Evolutionary conservation across 1,140 invertebrate species (phyloP), one percentile per base, ranked within the genome.

Genomic region (Diachasma alloeum): DNA sequence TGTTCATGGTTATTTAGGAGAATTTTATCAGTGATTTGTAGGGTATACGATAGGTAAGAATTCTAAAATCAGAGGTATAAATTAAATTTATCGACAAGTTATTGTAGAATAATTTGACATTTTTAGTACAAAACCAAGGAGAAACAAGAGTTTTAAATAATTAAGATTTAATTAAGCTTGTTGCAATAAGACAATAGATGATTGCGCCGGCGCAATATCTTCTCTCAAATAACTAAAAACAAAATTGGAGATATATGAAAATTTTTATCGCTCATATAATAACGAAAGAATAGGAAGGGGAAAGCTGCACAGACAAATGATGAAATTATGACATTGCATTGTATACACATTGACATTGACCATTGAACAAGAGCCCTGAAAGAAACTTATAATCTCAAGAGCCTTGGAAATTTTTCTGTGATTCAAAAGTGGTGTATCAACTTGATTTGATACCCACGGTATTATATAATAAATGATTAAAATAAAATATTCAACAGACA

Each of bases 381-480:
- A 22, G 24, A 72, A 72, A 76, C 19, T 36, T 56, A 19, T 31
- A 39, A 39, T 56, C 36, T 59, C 22, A 53, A 75, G 66, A 75
- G 74, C 74, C 74, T 75, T 75, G 75, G 17, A 59, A 76, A 75
- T 37, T 69, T 48, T 68, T 56, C 75, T 76, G 75, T 76, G 75
- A 76, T 76, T 76, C 59, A 76, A 46, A 67, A 31, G 66, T 68
- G 48, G 5, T n/a, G 48, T 53, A 17, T 53, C 48, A 31, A 15
- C 13, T n/a, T n/a, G 17, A 17, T 53, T 53, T 53, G 48, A 53
- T 53, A 53, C 9, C 9, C 48, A 53, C 48, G 9, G 17, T 17
- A 53, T 53, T 17, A 53, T 53, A 53, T 53, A 53, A 53, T 75
- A 75, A 26, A 56, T 69, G 48, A 42, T 67, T 24, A 48, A 48